phyloP scores from a whole-genome alignment of 1,140 invertebrate species.

The Aphaenogaster rudis region DNA sequence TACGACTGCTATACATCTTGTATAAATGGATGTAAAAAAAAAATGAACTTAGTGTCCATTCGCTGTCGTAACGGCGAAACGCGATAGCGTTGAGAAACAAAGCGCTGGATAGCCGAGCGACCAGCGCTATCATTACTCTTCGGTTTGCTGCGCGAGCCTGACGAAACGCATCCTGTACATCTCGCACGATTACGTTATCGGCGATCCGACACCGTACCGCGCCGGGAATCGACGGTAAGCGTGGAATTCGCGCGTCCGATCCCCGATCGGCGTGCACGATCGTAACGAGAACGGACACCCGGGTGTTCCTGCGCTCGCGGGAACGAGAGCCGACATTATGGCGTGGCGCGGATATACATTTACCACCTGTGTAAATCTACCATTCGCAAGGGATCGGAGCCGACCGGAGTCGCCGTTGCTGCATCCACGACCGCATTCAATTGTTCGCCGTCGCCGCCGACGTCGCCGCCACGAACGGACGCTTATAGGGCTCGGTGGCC shows the following conservation, averaged over 20 bases:
- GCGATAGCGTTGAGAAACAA: slow-evolving; percentile 51
- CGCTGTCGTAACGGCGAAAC: background rate
- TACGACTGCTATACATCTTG: background rate
- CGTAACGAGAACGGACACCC: slow-evolving; percentile 42
- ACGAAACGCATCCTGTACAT: slow-evolving; percentile 51
- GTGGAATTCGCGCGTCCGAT: slow-evolving; percentile 49
- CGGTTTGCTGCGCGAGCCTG: slow-evolving; percentile 16
- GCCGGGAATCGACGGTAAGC: slow-evolving; percentile 19
- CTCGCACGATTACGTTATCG: slow-evolving; percentile 52
- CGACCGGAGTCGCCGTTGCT: slow-evolving; percentile 30
- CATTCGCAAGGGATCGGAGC: slow-evolving; percentile 4
- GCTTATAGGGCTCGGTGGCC: slow-evolving; percentile 18
- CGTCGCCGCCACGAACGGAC: slow-evolving; percentile 31
- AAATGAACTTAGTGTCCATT: background rate
- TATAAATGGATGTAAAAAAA: slow-evolving; percentile 1
- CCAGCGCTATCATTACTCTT: slow-evolving; percentile 39
- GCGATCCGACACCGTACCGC: slow-evolving; percentile 28
- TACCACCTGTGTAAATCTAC: slow-evolving; percentile 38
- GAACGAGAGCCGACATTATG: slow-evolving; percentile 29
- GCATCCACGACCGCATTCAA: slow-evolving; percentile 56
- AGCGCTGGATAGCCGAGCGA: slow-evolving; percentile 14
- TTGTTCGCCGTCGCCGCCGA: slow-evolving; percentile 32
- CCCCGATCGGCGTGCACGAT: slow-evolving; percentile 17
- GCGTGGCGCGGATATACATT: slow-evolving; percentile 46
- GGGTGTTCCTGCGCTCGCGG: background rate